Evolutionary conservation across 2,797 vertebrate genomes (phyloP), one percentile per base, ranked within the genome.

Genomic region (Sebastolobus altivelis): DNA sequence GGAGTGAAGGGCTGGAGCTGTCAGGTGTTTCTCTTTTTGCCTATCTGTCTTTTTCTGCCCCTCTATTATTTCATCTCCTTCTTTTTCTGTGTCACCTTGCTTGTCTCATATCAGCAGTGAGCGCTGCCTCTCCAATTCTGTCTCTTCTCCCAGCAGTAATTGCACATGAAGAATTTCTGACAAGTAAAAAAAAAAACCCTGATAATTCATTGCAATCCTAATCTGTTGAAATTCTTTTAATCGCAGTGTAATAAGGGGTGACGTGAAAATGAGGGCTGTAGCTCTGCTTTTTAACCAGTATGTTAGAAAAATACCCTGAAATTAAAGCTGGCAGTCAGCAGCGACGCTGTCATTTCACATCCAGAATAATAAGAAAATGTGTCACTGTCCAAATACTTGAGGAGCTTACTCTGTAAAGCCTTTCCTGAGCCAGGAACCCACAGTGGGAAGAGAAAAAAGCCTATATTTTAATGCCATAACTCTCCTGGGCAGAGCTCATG

Each of bases 281-380:
- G 55, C 68, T 66, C 63, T 65, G 69, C 72, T 82, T 82, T 80
- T 84, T 25, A 70, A 60, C 69, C 25, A 60, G 62, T 65, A 22
- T 71, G 75, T 74, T 65, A 16, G 22, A 55, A 82, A 81, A 79
- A 80, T 65, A 80, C 73, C 78, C 43, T 63, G 54, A 80, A 84
- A 92, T 84, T 74, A 83, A 82, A 89, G 58, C 71, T 82, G 69
- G 70, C 72, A 89, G 62, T 68, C 38, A 46, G 71, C 65, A 67
- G 62, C 18, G 8, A 31, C 7, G 6, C 70, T 82, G 83, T 72
- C 72, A 78, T 86, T 89, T 88, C 72, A 88, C 43, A 80, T 86
- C 65, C 83, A 79, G 70, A 87, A 81, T 89, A 88, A 89, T 83
- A 85, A 83, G 70, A 85, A 76, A 84, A 22, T 74, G 73, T 86